Percentiles rank a stretch among this genome's conserved stretches.
Evolutionary conservation across 2,888 invertebrate genomes (phyloP).

Genomic region (Cryptocephalus moraei): DNA sequence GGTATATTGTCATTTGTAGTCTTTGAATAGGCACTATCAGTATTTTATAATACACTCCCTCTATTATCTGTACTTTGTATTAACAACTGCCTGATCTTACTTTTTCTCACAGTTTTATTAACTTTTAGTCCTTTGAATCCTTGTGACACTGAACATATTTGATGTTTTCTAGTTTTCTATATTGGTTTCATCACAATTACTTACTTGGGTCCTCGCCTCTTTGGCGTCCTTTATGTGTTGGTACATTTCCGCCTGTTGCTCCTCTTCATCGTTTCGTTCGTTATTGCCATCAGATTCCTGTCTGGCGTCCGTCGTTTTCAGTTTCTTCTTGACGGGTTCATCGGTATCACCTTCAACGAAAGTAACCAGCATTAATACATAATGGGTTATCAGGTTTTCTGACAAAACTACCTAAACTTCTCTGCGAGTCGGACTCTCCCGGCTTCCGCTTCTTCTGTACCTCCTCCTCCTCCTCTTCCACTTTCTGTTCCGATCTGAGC

Average conservation of each 20-base stretch:
- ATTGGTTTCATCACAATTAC: too few species aligned
- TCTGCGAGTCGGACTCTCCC: slow-evolving; percentile 63
- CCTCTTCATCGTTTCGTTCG: slow-evolving; percentile 35
- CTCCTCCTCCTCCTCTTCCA: slow-evolving; percentile 29
- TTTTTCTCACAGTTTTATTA: too few species aligned
- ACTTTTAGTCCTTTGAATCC: too few species aligned
- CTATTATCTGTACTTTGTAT: too few species aligned
- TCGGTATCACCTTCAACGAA: slow-evolving; percentile 39
- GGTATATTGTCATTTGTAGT: too few species aligned
- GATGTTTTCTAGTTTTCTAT: too few species aligned
- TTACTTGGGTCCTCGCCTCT: slow-evolving; percentile 60
- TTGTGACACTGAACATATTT: too few species aligned
- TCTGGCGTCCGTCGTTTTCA: slow-evolving; percentile 44
- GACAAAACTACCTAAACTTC: slow-evolving; percentile 44
- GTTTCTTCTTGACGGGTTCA: slow-evolving; percentile 53
- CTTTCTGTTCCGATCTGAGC: slow-evolving; percentile 17
- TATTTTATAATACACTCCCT: too few species aligned
- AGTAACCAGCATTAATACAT: slow-evolving; percentile 21
- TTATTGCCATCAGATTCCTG: slow-evolving; percentile 22
- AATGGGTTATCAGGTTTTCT: slow-evolving; percentile 1
- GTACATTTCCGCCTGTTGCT: slow-evolving; percentile 47
- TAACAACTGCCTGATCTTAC: too few species aligned
- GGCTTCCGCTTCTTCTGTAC: slow-evolving; percentile 57
- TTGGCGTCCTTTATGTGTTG: slow-evolving; percentile 78
- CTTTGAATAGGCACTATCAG: too few species aligned